A percentile compares a stretch with the other conserved stretches of the same genome.
phyloP scores from a whole-genome alignment of 1,140 invertebrate species.

The Papilio polytes region DNA sequence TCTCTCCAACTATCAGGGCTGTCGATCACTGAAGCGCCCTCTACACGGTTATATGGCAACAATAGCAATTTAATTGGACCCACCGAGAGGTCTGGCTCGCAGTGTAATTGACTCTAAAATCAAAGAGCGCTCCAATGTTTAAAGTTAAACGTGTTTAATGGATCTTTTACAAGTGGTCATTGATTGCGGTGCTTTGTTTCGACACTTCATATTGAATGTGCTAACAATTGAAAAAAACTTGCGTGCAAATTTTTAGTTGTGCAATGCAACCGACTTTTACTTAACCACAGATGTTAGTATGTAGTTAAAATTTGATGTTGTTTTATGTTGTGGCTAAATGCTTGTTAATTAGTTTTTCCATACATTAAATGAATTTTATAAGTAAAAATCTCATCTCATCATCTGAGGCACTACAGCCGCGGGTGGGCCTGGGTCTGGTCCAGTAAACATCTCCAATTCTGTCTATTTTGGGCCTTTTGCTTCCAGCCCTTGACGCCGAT shows the following conservation, averaged over 20 bases:
- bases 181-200: slow-evolving; percentile 33
- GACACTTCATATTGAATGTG: slow-evolving; percentile 14
- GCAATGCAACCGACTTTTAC: background rate
- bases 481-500: too few relatives aligned
- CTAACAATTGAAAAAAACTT: background rate
- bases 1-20: slow-evolving; percentile 50
- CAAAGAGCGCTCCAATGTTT: slow-evolving; percentile 52
- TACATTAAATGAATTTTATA: too few relatives aligned
- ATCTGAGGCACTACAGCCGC: too few relatives aligned
- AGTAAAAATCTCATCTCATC: too few relatives aligned
- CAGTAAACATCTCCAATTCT: too few relatives aligned
- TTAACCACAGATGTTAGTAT: background rate
- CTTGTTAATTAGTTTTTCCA: too few relatives aligned
- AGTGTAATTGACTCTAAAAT: slow-evolving; percentile 62
- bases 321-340: too few relatives aligned
- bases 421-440: too few relatives aligned
- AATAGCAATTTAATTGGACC: slow-evolving; percentile 61
- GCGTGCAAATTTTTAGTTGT: background rate
- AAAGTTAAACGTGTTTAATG: slow-evolving; percentile 44
- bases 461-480: too few relatives aligned
- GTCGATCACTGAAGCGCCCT: slow-evolving; percentile 41
- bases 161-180: slow-evolving; percentile 30
- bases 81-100: slow-evolving; percentile 47
- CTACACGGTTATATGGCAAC: slow-evolving; percentile 53
- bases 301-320: too few relatives aligned